Evolutionary conservation across 2,113 vertebrate genomes (phyloP).

Genomic region (Hippocampus comes): DNA sequence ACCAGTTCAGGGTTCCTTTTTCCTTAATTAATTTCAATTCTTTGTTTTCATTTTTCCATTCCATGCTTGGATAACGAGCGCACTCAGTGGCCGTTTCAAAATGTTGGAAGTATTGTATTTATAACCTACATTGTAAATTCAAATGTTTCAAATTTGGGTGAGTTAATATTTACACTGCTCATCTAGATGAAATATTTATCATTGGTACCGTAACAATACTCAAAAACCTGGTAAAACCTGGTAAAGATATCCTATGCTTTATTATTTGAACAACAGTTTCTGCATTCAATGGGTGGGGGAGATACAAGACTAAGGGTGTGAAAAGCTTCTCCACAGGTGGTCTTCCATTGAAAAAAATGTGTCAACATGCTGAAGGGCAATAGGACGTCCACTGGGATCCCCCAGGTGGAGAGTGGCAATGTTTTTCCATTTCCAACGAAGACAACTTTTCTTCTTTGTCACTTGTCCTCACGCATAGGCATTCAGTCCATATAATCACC

Average conservation of each 20-base stretch:
- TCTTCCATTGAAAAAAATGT: conserved; percentile 49
- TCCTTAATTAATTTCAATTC: too few relatives aligned
- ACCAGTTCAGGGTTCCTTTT: too few relatives aligned
- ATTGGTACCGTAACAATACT: too few relatives aligned
- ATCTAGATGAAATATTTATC: too few relatives aligned
- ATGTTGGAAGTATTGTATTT: too few relatives aligned
- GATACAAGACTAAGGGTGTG: conserved; percentile 27
- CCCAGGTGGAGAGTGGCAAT: conserved; percentile 50
- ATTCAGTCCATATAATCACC: not conserved
- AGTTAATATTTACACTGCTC: too few relatives aligned
- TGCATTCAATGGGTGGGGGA: not conserved
- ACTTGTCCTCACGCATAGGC: not conserved
- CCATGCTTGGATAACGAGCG: too few relatives aligned
- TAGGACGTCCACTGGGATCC: conserved; percentile 47
- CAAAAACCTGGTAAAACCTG: too few relatives aligned
- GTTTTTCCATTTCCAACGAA: conserved; percentile 53
- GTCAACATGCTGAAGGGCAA: conserved; percentile 54
- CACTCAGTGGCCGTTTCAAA: too few relatives aligned
- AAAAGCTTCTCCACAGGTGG: conserved; percentile 29
- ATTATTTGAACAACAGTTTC: conserved; percentile 22
- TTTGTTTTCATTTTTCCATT: too few relatives aligned
- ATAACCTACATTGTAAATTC: too few relatives aligned
- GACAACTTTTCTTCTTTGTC: conserved; percentile 63
- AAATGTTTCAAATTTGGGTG: too few relatives aligned
- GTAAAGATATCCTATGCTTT: not conserved